Conservation (phyloP, 2,797 vertebrate genomes). For the Argya squamiceps region DNA sequence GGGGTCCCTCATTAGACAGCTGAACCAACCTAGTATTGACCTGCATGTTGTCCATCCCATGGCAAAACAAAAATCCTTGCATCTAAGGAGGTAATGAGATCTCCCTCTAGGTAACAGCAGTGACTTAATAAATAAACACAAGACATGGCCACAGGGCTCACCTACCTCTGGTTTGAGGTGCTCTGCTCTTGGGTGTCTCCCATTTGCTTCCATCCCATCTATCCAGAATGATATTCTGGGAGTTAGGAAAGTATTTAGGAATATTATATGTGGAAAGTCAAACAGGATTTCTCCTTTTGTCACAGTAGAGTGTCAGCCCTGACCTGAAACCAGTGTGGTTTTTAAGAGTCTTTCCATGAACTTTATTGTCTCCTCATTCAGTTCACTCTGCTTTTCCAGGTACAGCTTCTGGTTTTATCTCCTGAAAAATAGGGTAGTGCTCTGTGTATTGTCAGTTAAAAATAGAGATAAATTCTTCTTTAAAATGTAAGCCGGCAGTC, state of each 20-base stretch:
- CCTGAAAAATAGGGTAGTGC: neutral
- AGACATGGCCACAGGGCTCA: neutral
- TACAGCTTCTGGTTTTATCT: neutral
- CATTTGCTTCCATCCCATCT: neutral
- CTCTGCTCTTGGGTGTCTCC: neutral
- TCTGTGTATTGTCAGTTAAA: neutral
- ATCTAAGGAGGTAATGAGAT: neutral
- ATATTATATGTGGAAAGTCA: neutral
- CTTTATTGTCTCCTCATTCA: neutral
- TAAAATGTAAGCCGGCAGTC: neutral
- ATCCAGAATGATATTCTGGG: neutral
- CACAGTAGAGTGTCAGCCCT: neutral
- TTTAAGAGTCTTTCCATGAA: neutral
- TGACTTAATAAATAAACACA: neutral
- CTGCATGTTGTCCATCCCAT: neutral
- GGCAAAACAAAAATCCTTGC: neutral
- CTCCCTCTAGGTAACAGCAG: neutral
- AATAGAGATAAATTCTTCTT: neutral
- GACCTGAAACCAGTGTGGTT: neutral
- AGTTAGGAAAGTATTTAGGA: neutral
- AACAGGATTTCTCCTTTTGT: neutral
- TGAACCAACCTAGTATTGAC: neutral
- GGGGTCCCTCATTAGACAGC: neutral
- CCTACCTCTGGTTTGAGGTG: neutral
- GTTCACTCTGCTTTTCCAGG: neutral